Percentiles rank a stretch among this genome's conserved stretches.
These are phyloP conservation scores for Dryococelus australis DNA, from an alignment of 2,888 invertebrate genomes.

Conservation along the genomic window DNA sequence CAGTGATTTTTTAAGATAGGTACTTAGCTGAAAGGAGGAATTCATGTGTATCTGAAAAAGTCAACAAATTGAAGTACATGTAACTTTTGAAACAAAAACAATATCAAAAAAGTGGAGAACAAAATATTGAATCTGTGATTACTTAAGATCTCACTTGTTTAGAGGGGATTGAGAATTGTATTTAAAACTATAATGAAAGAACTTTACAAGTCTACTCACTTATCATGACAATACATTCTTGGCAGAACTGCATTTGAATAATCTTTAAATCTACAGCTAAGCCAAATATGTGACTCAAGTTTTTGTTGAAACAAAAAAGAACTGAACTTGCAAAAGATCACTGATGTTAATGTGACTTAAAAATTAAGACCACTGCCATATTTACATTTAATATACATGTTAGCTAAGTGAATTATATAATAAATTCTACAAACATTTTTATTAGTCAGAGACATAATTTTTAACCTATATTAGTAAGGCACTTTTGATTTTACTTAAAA, in stretches of 20 bases:
- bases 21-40: not conserved
- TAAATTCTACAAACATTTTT: not conserved
- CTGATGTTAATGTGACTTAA: slow-evolving; percentile 3
- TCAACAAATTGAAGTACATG: not conserved
- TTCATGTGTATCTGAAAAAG: not conserved
- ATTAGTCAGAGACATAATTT: not conserved
- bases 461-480: not conserved
- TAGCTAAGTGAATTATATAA: not conserved
- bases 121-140: slow-evolving; percentile 2
- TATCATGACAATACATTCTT: not conserved
- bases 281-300: not conserved
- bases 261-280: not conserved
- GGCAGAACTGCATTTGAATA: not conserved
- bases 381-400: not conserved
- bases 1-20: not conserved
- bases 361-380: not conserved
- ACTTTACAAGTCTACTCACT: not conserved
- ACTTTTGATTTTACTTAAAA: not conserved
- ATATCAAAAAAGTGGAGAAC: not conserved
- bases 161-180: not conserved
- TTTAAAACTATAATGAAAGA: not conserved
- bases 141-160: not conserved
- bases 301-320: not conserved
- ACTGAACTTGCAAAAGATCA: not conserved
- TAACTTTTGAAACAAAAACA: not conserved